Conservation (phyloP, 2,113 vertebrate genomes). For the Sorex araneus region DNA sequence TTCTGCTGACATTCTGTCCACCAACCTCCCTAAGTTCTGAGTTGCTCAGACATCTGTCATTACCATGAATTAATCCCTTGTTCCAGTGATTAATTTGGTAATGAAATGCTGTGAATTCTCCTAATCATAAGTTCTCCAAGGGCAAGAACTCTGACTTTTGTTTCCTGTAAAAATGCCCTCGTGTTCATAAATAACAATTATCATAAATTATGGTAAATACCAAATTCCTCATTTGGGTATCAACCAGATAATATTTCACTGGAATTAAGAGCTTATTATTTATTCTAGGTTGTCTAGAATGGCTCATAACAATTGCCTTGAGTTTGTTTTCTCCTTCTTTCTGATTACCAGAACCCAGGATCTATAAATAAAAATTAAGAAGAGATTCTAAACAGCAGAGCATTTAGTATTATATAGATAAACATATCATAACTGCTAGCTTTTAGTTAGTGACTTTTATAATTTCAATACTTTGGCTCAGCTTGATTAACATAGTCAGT, state of each 20-base stretch:
- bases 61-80: background rate
- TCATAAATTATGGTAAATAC: background rate
- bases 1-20: background rate
- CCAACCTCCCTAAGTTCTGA: background rate
- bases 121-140: slow-evolving; percentile 35
- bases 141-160: slow-evolving; percentile 48
- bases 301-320: background rate
- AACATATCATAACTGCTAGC: background rate
- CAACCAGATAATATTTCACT: background rate
- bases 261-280: background rate
- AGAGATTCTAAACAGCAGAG: background rate
- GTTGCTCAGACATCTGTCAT: slow-evolving; percentile 32
- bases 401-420: background rate
- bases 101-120: slow-evolving; percentile 44
- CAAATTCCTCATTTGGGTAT: background rate
- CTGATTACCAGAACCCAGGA: background rate
- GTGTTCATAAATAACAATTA: background rate
- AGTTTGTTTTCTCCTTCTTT: background rate
- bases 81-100: slow-evolving; percentile 14
- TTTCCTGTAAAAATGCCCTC: slow-evolving; percentile 8
- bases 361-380: slow-evolving; percentile 21
- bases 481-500: background rate
- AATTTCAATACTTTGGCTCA: background rate
- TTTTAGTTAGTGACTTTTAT: background rate
- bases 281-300: background rate